phyloP scores from a whole-genome alignment of 2,888 invertebrate genomes.

The Adelphocoris suturalis region DNA sequence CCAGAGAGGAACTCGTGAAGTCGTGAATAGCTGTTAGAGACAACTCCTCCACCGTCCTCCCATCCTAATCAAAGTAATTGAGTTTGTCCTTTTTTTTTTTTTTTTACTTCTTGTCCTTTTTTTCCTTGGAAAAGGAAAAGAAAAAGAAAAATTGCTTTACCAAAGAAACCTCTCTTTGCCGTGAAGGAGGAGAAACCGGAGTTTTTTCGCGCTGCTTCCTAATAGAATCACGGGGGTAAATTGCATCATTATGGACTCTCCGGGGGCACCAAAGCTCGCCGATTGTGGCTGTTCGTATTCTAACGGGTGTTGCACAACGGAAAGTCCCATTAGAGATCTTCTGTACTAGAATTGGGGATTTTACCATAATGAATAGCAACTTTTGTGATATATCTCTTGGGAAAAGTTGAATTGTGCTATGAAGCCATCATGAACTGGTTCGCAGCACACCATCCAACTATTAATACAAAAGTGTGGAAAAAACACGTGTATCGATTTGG shows the following conservation, averaged over 20 bases:
- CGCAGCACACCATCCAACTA: too few species aligned
- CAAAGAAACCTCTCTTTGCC: conserved; percentile 16
- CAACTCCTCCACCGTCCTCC: not conserved
- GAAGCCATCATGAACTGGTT: too few species aligned
- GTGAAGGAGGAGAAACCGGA: conserved; percentile 3
- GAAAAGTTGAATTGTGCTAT: too few species aligned
- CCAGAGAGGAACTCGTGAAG: not conserved
- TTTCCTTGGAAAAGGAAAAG: not conserved
- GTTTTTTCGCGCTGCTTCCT: not conserved
- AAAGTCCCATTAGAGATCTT: not conserved
- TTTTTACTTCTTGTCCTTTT: not conserved
- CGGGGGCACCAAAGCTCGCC: not conserved
- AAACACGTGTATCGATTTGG: too few species aligned
- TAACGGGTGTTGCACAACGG: not conserved
- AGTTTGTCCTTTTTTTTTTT: conserved; percentile 20
- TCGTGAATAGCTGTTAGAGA: conserved; percentile 2
- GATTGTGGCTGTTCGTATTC: not conserved
- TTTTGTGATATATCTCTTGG: too few species aligned
- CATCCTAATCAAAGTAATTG: conserved; percentile 40
- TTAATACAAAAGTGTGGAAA: too few species aligned
- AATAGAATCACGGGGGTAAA: conserved; percentile 26
- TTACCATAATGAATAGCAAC: too few species aligned
- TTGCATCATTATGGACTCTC: conserved; percentile 4
- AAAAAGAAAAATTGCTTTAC: not conserved
- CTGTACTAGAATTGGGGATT: not conserved